phyloP scores from a whole-genome alignment of 2,888 invertebrate genomes.

The Parasteatoda lunata region DNA sequence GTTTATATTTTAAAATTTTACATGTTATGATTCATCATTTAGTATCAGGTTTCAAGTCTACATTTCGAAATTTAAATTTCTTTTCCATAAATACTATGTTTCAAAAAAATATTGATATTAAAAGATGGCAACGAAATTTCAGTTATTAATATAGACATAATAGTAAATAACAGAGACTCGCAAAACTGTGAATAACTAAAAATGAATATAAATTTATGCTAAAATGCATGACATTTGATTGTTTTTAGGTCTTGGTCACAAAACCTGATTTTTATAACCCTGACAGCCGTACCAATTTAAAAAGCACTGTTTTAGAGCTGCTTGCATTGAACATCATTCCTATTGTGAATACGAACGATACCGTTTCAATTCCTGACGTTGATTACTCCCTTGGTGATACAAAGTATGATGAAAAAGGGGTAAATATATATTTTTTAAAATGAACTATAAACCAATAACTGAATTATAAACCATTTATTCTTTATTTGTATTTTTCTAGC shows the following conservation, averaged over 20 bases:
- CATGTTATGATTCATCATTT: too few species aligned
- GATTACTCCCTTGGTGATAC: conserved; percentile 30
- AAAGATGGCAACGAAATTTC: too few species aligned
- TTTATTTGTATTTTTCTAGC: background rate
- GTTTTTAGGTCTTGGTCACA: conserved; percentile 90
- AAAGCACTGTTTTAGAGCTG: conserved; percentile 79
- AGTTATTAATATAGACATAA: too few species aligned
- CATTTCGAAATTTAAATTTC: too few species aligned
- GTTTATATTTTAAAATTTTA: too few species aligned
- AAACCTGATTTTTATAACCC: conserved; percentile 97
- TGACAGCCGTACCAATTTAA: conserved; percentile 69
- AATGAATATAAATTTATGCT: too few species aligned
- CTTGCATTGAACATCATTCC: conserved; percentile 97
- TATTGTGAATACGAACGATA: conserved; percentile 99
- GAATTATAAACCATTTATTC: background rate
- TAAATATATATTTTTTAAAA: background rate
- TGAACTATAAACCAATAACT: background rate
- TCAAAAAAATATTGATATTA: too few species aligned
- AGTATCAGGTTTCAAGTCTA: too few species aligned
- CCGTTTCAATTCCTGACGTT: conserved; percentile 93
- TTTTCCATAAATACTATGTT: too few species aligned
- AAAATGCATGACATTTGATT: background rate
- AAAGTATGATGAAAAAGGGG: conserved; percentile 56
- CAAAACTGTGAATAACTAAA: too few species aligned
- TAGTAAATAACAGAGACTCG: too few species aligned